Conservation (phyloP, 53 echinoderm and acorn worm genomes). For the Arbacia lixula region DNA sequence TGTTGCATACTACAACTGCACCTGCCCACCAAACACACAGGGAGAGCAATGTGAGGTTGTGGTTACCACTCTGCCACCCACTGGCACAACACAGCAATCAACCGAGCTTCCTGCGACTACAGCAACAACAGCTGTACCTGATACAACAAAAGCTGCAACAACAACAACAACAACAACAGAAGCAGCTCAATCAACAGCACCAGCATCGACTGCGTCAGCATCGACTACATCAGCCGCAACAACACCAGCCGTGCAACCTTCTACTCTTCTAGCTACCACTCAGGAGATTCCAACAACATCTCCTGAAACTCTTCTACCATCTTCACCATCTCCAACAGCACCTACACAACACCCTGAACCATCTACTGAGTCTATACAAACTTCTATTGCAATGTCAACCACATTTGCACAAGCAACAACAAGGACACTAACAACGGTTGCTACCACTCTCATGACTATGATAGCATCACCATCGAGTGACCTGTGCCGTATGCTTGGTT, state of each 20-base stretch:
- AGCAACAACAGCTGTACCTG: background rate
- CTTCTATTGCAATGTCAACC: too few species aligned
- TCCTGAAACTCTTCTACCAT: too few species aligned
- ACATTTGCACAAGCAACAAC: background rate
- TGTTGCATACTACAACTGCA: slow-evolving; percentile 68
- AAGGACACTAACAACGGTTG: background rate
- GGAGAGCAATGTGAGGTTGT: slow-evolving; percentile 58
- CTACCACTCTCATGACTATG: background rate
- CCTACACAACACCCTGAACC: too few species aligned
- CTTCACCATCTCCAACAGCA: background rate
- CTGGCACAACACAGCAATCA: slow-evolving; percentile 8
- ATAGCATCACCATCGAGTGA: background rate
- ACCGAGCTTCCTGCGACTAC: background rate
- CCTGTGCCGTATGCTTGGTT: slow-evolving; percentile 36
- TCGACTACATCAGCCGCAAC: background rate
- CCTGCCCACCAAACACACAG: slow-evolving; percentile 53
- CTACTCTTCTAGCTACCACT: too few species aligned
- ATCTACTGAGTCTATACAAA: too few species aligned
- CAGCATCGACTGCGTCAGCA: background rate
- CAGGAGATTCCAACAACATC: slow-evolving; percentile 22
- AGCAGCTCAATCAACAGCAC: background rate
- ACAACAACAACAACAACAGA: slow-evolving; percentile 2
- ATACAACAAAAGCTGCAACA: background rate
- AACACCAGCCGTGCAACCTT: background rate
- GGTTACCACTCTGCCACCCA: slow-evolving; percentile 17